Percentiles rank a stretch among this genome's conserved stretches.
Evolutionary conservation across 2,797 vertebrate species (phyloP).

Genomic region (Cryptoprocta ferox): DNA sequence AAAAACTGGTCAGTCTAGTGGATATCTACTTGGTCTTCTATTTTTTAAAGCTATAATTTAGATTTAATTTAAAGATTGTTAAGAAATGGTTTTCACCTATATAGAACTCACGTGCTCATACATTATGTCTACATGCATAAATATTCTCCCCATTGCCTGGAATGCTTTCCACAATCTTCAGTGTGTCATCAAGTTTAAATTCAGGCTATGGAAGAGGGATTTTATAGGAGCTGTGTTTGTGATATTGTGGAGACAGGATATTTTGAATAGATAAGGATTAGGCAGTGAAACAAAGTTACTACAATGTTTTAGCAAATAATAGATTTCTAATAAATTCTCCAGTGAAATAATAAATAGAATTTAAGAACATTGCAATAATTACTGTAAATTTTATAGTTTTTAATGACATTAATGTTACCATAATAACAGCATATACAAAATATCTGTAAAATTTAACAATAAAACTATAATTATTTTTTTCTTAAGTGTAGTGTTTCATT

Average conservation of each 20-base stretch:
- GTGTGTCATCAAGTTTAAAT: background rate
- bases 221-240: background rate
- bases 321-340: background rate
- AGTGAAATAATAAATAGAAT: background rate
- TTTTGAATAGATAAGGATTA: background rate
- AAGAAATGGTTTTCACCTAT: background rate
- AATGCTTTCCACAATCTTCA: background rate
- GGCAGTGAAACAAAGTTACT: background rate
- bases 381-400: background rate
- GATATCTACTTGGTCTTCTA: background rate
- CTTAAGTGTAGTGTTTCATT: slow-evolving; percentile 47
- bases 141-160: background rate
- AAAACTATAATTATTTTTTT: background rate
- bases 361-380: background rate
- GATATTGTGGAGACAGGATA: background rate
- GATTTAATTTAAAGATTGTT: background rate
- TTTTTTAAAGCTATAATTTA: background rate
- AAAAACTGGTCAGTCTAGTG: background rate
- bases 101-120: background rate
- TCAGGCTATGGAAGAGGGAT: background rate
- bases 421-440: background rate
- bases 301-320: background rate
- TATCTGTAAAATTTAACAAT: background rate
- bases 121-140: background rate
- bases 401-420: background rate